Evolutionary conservation across 2,113 vertebrate genomes (phyloP).

Genomic region (Protobothrops flavoviridis): DNA sequence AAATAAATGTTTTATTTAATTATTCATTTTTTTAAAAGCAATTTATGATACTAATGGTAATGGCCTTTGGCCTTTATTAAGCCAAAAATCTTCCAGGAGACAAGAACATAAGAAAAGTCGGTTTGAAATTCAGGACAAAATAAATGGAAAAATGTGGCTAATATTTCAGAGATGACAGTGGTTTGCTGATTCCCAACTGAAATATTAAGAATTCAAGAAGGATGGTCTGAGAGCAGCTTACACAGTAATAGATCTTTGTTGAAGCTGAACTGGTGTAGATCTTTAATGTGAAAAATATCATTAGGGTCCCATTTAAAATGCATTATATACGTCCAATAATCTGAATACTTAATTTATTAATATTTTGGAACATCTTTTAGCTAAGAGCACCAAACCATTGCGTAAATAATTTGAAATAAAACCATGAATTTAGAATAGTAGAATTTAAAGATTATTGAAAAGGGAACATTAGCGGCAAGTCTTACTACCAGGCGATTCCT

Average conservation of each 20-base stretch:
- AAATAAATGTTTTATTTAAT: neutral
- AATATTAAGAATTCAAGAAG: neutral
- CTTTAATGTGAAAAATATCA: neutral
- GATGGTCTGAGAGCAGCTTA: neutral
- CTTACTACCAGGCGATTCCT: neutral
- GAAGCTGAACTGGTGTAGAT: neutral
- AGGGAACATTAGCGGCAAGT: neutral
- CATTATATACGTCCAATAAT: neutral
- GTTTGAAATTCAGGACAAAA: neutral
- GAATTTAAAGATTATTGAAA: neutral
- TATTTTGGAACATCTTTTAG: neutral
- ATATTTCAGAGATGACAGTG: neutral
- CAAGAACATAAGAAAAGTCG: neutral
- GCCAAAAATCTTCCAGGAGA: neutral
- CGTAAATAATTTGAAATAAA: neutral
- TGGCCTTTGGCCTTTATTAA: neutral
- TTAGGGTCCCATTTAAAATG: neutral
- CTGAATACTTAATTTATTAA: neutral
- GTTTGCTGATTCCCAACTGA: neutral
- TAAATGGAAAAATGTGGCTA: neutral
- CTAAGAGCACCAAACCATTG: neutral
- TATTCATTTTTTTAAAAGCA: neutral
- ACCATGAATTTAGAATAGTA: neutral
- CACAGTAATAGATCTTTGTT: neutral
- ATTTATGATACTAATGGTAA: neutral